Conservation (phyloP, 2,888 invertebrate species). For the Bombylius discolor region DNA sequence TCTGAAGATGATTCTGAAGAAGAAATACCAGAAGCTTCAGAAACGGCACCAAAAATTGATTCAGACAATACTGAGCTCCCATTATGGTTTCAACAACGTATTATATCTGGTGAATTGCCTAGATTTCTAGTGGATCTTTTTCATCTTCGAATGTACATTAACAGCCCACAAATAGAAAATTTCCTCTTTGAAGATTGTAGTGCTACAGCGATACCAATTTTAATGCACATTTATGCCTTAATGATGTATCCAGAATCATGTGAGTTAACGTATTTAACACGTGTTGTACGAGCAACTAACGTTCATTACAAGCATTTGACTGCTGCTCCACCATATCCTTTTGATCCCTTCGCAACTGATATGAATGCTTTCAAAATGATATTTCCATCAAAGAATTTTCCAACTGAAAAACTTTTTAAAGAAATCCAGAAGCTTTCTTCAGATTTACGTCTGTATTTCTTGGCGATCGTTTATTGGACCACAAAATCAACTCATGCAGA, state of each 20-base stretch:
- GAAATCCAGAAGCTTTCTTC: conserved; percentile 22
- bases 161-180: conserved; percentile 60
- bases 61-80: conserved; percentile 27
- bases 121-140: conserved; percentile 55
- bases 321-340: not conserved
- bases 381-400: conserved; percentile 19
- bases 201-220: conserved; percentile 45
- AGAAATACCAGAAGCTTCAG: conserved; percentile 16
- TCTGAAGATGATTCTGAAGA: conserved; percentile 13
- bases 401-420: conserved; percentile 20
- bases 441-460: conserved; percentile 26
- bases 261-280: conserved; percentile 28
- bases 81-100: conserved; percentile 51
- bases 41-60: conserved; percentile 13
- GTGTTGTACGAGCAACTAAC: conserved; percentile 28
- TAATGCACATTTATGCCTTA: conserved; percentile 44
- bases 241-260: conserved; percentile 25
- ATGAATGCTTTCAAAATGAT: conserved; percentile 20
- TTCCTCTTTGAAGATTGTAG: conserved; percentile 46
- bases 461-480: conserved; percentile 32
- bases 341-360: conserved; percentile 17
- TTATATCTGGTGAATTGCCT: conserved; percentile 48
- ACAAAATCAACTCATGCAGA: conserved; percentile 27
- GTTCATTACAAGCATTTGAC: conserved; percentile 13
- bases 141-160: conserved; percentile 49